phyloP scores from a whole-genome alignment of 2,113 vertebrate species.

The Centrocercus urophasianus region DNA sequence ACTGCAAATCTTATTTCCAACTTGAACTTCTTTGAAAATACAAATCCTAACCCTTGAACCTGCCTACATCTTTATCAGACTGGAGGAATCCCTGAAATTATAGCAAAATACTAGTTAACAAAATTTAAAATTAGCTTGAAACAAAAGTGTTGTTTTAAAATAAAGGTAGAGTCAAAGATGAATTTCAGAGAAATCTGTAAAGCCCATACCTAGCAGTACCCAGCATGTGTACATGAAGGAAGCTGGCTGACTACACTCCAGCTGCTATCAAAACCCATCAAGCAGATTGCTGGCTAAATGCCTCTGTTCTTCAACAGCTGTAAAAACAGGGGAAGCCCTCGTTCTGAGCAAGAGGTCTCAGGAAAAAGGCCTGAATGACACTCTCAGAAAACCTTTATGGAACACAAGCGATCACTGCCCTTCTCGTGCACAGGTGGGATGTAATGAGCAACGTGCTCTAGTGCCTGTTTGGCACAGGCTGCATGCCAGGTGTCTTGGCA shows the following conservation, averaged over 20 bases:
- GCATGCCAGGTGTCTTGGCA: neutral
- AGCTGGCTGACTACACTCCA: neutral
- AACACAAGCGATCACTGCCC: neutral
- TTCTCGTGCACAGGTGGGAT: rapidly evolving
- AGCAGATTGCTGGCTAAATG: neutral
- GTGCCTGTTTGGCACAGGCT: neutral
- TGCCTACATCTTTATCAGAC: neutral
- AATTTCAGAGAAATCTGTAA: neutral
- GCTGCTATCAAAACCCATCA: neutral
- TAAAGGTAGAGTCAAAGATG: neutral
- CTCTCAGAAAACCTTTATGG: neutral
- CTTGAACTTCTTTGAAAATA: neutral
- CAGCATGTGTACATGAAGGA: neutral
- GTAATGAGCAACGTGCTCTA: neutral
- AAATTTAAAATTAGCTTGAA: neutral
- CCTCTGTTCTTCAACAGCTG: neutral
- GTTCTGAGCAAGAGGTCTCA: neutral
- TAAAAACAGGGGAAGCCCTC: neutral
- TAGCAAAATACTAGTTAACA: neutral
- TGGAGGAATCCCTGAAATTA: neutral
- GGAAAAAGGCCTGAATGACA: neutral
- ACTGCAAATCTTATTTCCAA: neutral
- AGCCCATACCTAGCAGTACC: neutral
- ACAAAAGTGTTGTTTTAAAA: neutral
- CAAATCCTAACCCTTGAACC: neutral